phyloP scores from a whole-genome alignment of 1,140 invertebrate genomes.

The Colletes gigas region DNA sequence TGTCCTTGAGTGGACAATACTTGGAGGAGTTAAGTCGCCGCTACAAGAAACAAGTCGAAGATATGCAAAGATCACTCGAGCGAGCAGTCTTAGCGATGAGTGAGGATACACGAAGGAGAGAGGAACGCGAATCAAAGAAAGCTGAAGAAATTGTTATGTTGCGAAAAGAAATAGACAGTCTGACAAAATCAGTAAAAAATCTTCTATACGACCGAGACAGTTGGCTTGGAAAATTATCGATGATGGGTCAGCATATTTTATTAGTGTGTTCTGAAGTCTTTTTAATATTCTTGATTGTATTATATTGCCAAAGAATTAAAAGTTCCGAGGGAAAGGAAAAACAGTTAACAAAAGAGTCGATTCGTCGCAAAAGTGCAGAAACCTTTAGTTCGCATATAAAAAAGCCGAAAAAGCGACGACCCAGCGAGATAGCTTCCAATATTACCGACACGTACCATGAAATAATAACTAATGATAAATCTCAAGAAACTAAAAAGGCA shows the following conservation, averaged over 20 bases:
- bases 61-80: conserved; percentile 93
- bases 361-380: conserved; percentile 62
- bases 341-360: conserved; percentile 15
- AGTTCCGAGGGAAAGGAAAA: conserved; percentile 48
- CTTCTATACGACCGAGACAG: conserved; percentile 85
- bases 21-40: conserved; percentile 95
- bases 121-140: conserved; percentile 86
- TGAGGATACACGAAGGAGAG: conserved; percentile 87
- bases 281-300: conserved; percentile 79
- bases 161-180: conserved; percentile 83
- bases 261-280: conserved; percentile 81
- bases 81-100: conserved; percentile 88
- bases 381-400: conserved; percentile 76
- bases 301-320: conserved; percentile 76
- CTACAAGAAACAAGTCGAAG: conserved; percentile 98
- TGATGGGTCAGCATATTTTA: conserved; percentile 81
- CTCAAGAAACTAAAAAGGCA: conserved; percentile 69
- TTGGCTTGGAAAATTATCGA: conserved; percentile 84
- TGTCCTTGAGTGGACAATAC: conserved; percentile 97
- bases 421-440: conserved; percentile 89
- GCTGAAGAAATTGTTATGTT: conserved; percentile 84
- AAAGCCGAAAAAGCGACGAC: conserved; percentile 83
- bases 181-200: conserved; percentile 82
- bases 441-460: conserved; percentile 84
- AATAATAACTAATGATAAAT: conserved; percentile 78